Evolutionary conservation across 2,888 invertebrate species (phyloP), one percentile per base, ranked within the genome.

Genomic region (Byasa hedistus): DNA sequence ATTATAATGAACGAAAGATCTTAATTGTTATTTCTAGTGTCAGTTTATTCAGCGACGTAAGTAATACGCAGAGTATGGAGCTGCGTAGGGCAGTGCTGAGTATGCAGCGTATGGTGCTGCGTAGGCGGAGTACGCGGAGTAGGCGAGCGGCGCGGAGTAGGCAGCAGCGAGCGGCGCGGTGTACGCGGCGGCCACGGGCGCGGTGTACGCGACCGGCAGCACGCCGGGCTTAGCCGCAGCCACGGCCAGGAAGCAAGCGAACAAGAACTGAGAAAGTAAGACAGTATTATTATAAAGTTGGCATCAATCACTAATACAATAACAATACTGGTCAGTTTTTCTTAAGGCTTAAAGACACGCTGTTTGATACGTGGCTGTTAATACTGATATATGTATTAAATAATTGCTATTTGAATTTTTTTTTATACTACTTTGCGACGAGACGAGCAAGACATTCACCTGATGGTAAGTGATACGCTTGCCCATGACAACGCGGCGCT

Each of bases 241-340:
- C 68, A 89, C 72, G 51, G 89, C 92, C 82, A 93, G 71, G 73
- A 93, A 79, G 74, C 91, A 92, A 44, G 87, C 82, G 79, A 93
- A 81, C 66, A 86, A 69, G 68, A 84, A 77, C 93, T 93, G 78
- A 3, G 80, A 85, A 51, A 21, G 21, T 21, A 44, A 44, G 44
- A 44, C 19, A 52, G 5, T 52, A 52, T 52, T 8, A 15, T 3
- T 5, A 48, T 19, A 10, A 48, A 48, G 15, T n/a, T n/a, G n/a
- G n/a, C n/a, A n/a, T n/a, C n/a, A n/a, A n/a, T n/a, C n/a, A n/a
- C n/a, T n/a, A n/a, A n/a, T n/a, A n/a, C n/a, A n/a, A n/a, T n/a
- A n/a, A n/a, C n/a, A n/a, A n/a, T n/a, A n/a, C n/a, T n/a, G n/a
- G n/a, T n/a, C n/a, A n/a, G n/a, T n/a, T n/a, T n/a, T n/a, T n/a